A percentile compares a stretch with the other conserved stretches of the same genome.
phyloP scores from a whole-genome alignment of 2,888 invertebrate species.

The Chymomyza caudatula region DNA sequence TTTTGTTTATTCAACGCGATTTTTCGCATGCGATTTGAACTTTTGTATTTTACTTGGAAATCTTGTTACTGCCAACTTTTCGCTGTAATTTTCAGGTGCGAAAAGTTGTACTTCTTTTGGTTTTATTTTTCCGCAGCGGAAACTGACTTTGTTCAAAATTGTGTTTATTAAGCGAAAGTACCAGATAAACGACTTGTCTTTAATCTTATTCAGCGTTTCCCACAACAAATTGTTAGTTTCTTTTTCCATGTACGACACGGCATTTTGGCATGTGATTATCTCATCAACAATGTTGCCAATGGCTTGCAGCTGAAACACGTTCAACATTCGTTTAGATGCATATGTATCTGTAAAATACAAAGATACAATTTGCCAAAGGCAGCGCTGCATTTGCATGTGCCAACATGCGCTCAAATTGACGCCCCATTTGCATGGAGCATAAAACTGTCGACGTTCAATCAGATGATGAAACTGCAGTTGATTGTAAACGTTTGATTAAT shows the following conservation, averaged over 20 bases:
- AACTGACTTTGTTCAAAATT: not conserved
- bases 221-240: not conserved
- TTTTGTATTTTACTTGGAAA: not conserved
- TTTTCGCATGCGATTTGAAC: not conserved
- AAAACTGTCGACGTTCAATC: not conserved
- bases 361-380: not conserved
- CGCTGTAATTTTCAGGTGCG: too few species aligned
- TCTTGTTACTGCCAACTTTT: not conserved
- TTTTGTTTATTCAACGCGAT: not conserved
- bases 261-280: slow-evolving; percentile 62
- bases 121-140: not conserved
- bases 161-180: not conserved
- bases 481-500: slow-evolving; percentile 59
- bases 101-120: too few species aligned
- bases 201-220: not conserved
- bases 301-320: not conserved
- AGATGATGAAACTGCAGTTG: not conserved
- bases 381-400: slow-evolving; percentile 57
- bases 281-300: slow-evolving; percentile 42
- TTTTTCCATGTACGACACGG: slow-evolving; percentile 48
- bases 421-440: not conserved
- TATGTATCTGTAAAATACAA: slow-evolving; percentile 26
- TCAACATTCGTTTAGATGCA: not conserved
- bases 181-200: not conserved
- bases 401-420: slow-evolving; percentile 36